phyloP scores from a whole-genome alignment of 2,888 invertebrate genomes.

The Sericinus montela region DNA sequence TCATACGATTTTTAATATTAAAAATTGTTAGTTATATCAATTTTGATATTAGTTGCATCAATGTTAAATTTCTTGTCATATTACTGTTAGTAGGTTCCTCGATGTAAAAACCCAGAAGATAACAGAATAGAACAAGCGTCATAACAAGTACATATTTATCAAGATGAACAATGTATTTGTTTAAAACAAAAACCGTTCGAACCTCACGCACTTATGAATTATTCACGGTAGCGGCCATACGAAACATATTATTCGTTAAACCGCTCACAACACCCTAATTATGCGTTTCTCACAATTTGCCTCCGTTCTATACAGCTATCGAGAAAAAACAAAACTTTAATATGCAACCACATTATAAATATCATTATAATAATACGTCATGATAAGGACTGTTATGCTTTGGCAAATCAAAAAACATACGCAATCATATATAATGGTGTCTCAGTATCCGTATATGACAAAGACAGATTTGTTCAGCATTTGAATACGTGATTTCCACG shows the following conservation, averaged over 20 bases:
- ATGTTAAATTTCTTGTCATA: no score
- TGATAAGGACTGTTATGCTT: constrained; percentile 27
- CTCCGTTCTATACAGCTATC: constrained; percentile 31
- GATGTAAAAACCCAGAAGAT: neutral
- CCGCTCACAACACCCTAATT: constrained; percentile 46
- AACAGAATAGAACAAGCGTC: neutral
- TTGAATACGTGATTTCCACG: constrained; percentile 21
- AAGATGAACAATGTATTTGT: neutral
- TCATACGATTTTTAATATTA: no score
- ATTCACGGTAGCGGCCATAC: constrained; percentile 58
- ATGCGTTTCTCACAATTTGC: constrained; percentile 65
- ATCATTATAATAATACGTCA: constrained; percentile 1
- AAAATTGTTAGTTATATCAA: no score
- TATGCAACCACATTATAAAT: neutral
- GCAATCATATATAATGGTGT: constrained; percentile 26
- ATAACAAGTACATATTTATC: neutral
- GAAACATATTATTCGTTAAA: constrained; percentile 58
- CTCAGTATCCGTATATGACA: constrained; percentile 41
- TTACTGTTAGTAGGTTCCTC: no score
- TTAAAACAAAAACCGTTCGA: neutral
- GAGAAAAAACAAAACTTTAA: constrained; percentile 20
- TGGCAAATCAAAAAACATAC: constrained; percentile 18
- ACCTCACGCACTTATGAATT: constrained; percentile 51
- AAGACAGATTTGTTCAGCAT: constrained; percentile 54
- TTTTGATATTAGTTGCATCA: no score